Evolutionary conservation across 2,113 vertebrate species (phyloP), one percentile per base, ranked within the genome.

Genomic region (Oxygymnocypris stewartii): DNA sequence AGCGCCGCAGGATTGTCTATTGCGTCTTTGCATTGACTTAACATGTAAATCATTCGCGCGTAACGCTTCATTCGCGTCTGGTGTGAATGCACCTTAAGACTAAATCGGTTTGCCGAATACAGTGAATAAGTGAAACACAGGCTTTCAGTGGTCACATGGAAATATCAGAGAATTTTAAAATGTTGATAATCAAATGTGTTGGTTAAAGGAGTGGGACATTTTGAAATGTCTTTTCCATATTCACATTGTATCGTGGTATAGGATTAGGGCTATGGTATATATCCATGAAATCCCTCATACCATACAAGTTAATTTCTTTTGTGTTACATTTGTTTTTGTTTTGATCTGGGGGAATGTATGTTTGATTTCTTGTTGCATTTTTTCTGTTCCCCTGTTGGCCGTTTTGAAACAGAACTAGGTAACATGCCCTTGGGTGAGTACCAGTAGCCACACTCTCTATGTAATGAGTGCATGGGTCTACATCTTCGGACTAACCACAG

Each of bases 361-460:
- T 93, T 97, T 97, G 94, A 97, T 97, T 96, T 95, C 94, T 94
- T 96, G 92, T 96, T 94, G 95, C 96, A 44, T 91, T 91, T 92
- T 96, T 96, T 96, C 88, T 94, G 96, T 96, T 90, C 92, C 85
- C 78, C 63, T 93, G 91, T 96, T 96, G 94, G 93, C 94, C 89
- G 94, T 95, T 93, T 95, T 96, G 95, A 95, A 92, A 93, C 97
- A 99, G 98, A 98, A 95, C 96, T 99, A 97, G 97, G 96, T 97
- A 97, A 96, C 96, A 89, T 97, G 92, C 94, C 96, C 1, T 35
- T 95, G 82, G 97, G 98, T 99, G 96, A 99, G 98, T 99, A 96
- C 95, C 87, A 75, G 82, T 87, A 31, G 69, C 88, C 82, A 88
- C 89, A 92, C 94, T 94, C 95, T 94, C 94, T 95, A 91, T 93